Evolutionary conservation across 1,140 invertebrate genomes (phyloP), one percentile per base, ranked within the genome.

Genomic region (Danaus plexippus): DNA sequence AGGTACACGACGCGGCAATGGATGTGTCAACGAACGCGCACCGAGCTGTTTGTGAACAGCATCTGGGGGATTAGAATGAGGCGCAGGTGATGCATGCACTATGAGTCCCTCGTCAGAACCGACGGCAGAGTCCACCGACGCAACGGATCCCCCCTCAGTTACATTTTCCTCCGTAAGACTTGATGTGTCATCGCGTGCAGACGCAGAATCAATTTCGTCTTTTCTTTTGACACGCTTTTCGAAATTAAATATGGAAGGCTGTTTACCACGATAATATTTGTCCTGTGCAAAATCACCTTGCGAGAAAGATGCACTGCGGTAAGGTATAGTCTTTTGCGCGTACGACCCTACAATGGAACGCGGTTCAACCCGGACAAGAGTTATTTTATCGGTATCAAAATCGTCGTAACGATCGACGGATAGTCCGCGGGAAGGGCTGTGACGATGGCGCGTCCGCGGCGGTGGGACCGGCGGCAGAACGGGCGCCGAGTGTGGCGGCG

Each of bases 241-340:
- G 66, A 73, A 88, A 71, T 67, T 87, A 71, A 79, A 89, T 49
- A 80, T 75, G 9, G 81, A 84, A 46, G 61, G 75, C 50, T 80
- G 77, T 62, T 75, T 81, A 64, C 75, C 88, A 65, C 71, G 81
- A 73, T 82, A 84, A 57, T 86, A 78, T 43, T 83, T 82, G 48
- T 82, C 73, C 42, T 87, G 77, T 6, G 88, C 85, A 66, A 91
- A 93, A 73, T 95, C 94, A 44, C 94, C 93, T 80, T 95, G 94
- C 0, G 94, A 94, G 69, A 95, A 95, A 9, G 94, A 95, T 6
- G 94, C 93, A 69, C 93, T 95, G 22, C 94, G 88, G 64, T 92
- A 93, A 3, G 93, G 91, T 62, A 91, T 89, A 43, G 87, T 88
- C 47, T 81, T 88, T 64, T 90, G 90, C 9, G 89, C 85, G 62